Base-by-base conservation (phyloP, 2,888 invertebrate species). In the Monoplex corrugatus region DNA sequence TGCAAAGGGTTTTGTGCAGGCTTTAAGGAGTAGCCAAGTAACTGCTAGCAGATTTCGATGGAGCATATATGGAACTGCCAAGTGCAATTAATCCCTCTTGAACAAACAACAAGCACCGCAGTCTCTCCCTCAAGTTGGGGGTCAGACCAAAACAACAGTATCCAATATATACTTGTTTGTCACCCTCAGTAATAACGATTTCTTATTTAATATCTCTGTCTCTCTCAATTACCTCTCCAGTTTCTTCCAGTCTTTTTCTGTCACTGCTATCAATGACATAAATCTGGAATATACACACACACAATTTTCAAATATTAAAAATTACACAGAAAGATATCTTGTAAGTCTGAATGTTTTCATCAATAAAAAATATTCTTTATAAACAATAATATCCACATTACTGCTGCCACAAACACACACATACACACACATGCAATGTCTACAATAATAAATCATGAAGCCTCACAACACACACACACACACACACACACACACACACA, bases 221-320 rank as follows among this genome's bases (percentile, higher is more conserved):
- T 68, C 28, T 28, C 28, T n/a, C n/a, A 92, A 95, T 94, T 93
- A 96, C 97, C 93, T 96, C 97, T 75, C 98, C 98, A 0, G 99
- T 98, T 96, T 99, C 99, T 93, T 98, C 98, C 91, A 99, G 97
- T 89, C 99, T 97, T 94, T 98, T 98, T 91, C 98, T 97, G 95
- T 99, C 99, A 0, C n/a, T n/a, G n/a, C 8, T 50, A 50, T 50
- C 19, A 50, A 50, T 19, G 19, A 50, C 50, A 50, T 8, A 50
- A 19, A 50, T 19, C 1, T 6, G 2, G 2, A 23, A 68, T 8
- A 23, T n/a, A 68, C 10, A 68, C 68, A 68, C 68, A 68, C 68
- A 68, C 68, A 28, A 28, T 68, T 19, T 50, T 19, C 50, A 1
- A n/a, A n/a, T 68, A 2, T 19, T 23, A 23, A n/a, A 23, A 23